phyloP scores from a whole-genome alignment of 1,140 invertebrate species.

The Propsilocerus akamusi region DNA sequence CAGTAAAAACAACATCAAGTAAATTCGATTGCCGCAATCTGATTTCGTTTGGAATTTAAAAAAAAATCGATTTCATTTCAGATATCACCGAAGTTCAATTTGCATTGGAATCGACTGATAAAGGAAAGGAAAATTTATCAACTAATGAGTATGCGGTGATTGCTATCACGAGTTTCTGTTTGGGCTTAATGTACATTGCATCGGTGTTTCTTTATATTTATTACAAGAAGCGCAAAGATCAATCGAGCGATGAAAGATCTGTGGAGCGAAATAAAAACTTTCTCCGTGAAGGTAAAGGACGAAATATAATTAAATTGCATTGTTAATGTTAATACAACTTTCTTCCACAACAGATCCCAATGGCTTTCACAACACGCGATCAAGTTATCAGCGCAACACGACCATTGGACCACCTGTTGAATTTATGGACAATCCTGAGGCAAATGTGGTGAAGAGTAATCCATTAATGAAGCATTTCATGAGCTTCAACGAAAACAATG shows the following conservation, averaged over 20 bases:
- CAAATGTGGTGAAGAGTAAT: constrained; percentile 54
- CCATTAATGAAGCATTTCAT: constrained; percentile 48
- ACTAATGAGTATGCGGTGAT: constrained; percentile 61
- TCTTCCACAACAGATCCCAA: constrained; percentile 10
- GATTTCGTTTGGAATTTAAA: constrained; percentile 5
- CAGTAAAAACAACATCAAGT: constrained; percentile 44
- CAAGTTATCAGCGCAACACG: constrained; percentile 11
- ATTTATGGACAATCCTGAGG: constrained; percentile 25
- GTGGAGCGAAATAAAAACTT: constrained; percentile 11
- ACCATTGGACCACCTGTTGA: constrained; percentile 6
- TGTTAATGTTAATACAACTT: constrained; percentile 16
- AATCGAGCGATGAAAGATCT: constrained; percentile 15
- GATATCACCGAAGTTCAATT: constrained; percentile 63
- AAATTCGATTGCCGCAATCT: constrained; percentile 24
- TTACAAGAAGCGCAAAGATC: constrained; percentile 31
- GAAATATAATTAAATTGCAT: constrained; percentile 16
- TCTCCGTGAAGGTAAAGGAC: constrained; percentile 11
- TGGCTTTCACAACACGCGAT: constrained; percentile 12
- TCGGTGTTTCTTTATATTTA: constrained; percentile 66
- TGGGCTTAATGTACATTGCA: constrained; percentile 65
- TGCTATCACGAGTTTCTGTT: constrained; percentile 53
- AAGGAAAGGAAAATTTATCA: constrained; percentile 30
- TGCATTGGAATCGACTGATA: constrained; percentile 33
- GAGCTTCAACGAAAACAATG: constrained; percentile 26
- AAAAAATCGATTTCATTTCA: constrained; percentile 16